Evolutionary conservation across 2,888 invertebrate genomes (phyloP).

Genomic region (Cenopis cana): DNA sequence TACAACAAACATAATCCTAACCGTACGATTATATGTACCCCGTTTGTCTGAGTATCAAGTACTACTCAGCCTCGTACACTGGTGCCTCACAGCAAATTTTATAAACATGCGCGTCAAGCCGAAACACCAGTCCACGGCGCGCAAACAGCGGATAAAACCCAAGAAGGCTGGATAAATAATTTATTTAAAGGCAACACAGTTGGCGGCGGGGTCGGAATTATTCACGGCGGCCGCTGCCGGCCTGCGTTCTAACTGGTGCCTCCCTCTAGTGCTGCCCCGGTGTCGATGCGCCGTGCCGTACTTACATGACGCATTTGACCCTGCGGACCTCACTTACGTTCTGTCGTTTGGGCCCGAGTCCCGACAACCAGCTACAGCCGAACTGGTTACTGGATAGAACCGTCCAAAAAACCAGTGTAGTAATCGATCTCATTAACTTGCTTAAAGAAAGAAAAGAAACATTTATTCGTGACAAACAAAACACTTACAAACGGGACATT

Average conservation of each 20-base stretch:
- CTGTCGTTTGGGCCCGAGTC: too few species aligned
- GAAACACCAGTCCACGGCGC: not conserved
- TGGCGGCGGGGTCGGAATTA: conserved; percentile 58
- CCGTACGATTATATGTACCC: not conserved
- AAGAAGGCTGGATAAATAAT: conserved; percentile 62
- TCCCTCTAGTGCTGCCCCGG: conserved; percentile 40
- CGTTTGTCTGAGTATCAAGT: not conserved
- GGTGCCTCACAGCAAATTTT: not conserved
- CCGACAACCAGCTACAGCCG: too few species aligned
- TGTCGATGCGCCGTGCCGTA: conserved; percentile 48
- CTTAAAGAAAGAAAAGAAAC: too few species aligned
- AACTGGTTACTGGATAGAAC: too few species aligned
- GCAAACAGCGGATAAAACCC: conserved; percentile 33
- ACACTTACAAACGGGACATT: too few species aligned
- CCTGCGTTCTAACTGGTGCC: conserved; percentile 57
- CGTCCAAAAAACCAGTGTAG: too few species aligned
- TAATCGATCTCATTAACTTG: too few species aligned
- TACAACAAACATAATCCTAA: not conserved
- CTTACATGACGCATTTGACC: not conserved
- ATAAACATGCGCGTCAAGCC: not conserved
- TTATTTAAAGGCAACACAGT: conserved; percentile 53
- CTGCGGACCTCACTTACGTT: too few species aligned
- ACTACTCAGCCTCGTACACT: not conserved
- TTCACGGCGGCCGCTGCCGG: conserved; percentile 66
- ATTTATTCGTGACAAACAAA: too few species aligned